Base-by-base conservation (phyloP, 1,140 invertebrate genomes). In the Gonatopus flavifemur region DNA sequence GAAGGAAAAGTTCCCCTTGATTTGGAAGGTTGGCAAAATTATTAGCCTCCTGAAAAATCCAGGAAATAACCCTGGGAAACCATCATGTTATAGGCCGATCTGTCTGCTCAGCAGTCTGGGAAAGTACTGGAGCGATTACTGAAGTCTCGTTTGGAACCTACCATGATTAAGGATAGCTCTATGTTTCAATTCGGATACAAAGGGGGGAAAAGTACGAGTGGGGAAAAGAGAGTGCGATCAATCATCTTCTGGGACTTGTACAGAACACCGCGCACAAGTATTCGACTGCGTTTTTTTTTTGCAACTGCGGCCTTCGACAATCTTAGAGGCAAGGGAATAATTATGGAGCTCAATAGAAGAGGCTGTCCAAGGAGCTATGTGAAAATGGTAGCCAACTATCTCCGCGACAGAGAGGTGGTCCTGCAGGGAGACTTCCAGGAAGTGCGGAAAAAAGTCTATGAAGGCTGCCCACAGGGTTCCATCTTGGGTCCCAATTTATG, bases 271-370 rank as follows among this genome's bases (percentile, higher is more conserved):
- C 16, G 0, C 31, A 57, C 3, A 68, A 63, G 16, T 70, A 76
- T 30, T 60, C 59, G 0, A 39, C 70, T 12, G 59, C 48, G 0
- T 52, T 76, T 0, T 52, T 72, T 6, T 32, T 80, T 3, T 40
- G 79, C 81, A 7, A n/a, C 66, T 4, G 77, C 77, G 0, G 77
- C 78, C 0, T 80, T 79, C 36, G 68, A 77, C 37, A 67, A 67
- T 12, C 59, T 66, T 0, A 70, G 70, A 66, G n/a, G n/a, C n/a
- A n/a, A n/a, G n/a, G n/a, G n/a, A n/a, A n/a, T n/a, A n/a, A n/a
- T n/a, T n/a, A n/a, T n/a, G n/a, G n/a, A n/a, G n/a, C n/a, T n/a
- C n/a, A n/a, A n/a, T n/a, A n/a, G n/a, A n/a, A n/a, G n/a, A n/a
- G n/a, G n/a, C n/a, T n/a, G n/a, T n/a, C n/a, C n/a, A n/a, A n/a